Evolutionary conservation across 2,888 invertebrate genomes (phyloP).

Genomic region (Drosophila silvestris): DNA sequence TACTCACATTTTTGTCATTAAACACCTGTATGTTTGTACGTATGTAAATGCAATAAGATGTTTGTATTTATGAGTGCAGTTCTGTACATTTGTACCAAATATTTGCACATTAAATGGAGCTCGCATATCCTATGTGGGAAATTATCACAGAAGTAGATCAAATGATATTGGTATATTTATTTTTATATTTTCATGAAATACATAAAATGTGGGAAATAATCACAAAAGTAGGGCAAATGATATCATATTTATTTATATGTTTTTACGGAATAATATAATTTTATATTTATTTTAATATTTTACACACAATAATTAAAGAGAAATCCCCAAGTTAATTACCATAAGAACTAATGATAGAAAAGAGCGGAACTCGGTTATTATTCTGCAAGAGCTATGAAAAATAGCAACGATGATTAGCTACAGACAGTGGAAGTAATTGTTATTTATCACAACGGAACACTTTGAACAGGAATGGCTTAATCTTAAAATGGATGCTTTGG

Average conservation of each 20-base stretch:
- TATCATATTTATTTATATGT: not conserved
- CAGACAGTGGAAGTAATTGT: constrained; percentile 11
- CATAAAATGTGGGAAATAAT: not conserved
- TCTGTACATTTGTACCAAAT: constrained; percentile 39
- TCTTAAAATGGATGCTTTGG: constrained; percentile 9
- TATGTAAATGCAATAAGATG: not conserved
- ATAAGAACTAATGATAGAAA: not conserved
- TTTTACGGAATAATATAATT: not conserved
- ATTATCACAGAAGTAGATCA: constrained; percentile 1
- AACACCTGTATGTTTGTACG: constrained; percentile 59
- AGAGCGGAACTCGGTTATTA: constrained; percentile 6
- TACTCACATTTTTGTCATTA: constrained; percentile 65
- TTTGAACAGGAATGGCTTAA: constrained; percentile 9
- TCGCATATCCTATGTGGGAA: constrained; percentile 20
- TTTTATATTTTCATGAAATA: not conserved
- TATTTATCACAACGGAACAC: constrained; percentile 15
- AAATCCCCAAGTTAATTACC: not conserved
- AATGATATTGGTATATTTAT: not conserved
- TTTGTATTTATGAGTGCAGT: not conserved
- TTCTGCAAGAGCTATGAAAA: constrained; percentile 1
- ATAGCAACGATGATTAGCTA: not conserved
- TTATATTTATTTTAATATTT: not conserved
- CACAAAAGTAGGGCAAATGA: not conserved
- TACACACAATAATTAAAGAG: not conserved
- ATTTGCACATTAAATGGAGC: constrained; percentile 48